Base-by-base conservation (phyloP, 2,888 invertebrate genomes). In the Phania funesta region DNA sequence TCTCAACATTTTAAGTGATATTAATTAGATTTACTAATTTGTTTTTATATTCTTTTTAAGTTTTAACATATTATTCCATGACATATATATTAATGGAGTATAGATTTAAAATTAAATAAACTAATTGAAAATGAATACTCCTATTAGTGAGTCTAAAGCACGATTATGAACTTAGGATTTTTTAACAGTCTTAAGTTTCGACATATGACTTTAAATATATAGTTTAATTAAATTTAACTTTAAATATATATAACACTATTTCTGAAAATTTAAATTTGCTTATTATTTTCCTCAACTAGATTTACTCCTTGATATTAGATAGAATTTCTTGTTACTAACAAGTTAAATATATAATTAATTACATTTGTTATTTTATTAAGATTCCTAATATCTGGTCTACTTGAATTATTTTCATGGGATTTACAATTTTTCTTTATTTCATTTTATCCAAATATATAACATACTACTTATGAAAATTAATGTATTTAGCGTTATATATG, bases 31-130 rank as follows among this genome's bases (percentile, higher is more conserved):
- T 35, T 13, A 2, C 13, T 35, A 16, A 26, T 56, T 35, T 35
- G 18, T 13, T 4, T 56, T 35, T 20, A 0, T 54, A n/a, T n/a
- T 6, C 7, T 29, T 1, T 16, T 35, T 56, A n/a, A 20, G 13
- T 35, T 56, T 7, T n/a, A 38, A 26, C 4, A 50, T 26, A 52
- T 38, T 38, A 52, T 67, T 52, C 52, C 67, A 67, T 38, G 50
- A 52, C 64, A 64, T 44, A 11, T 44, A 26, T 20, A 9, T 58
- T 38, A 13, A 22, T 38, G 22, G 8, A 22, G 1, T 38, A 13
- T 38, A 13, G 2, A 13, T 38, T 38, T n/a, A 38, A 32, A 32
- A 13, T n/a, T n/a, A n/a, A n/a, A 11, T 11, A 38, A 38, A 38
- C 11, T 38, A 4, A 38, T 13, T 13, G 11, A 35, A 35, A 35